Evolutionary conservation across 2,888 invertebrate species (phyloP).

Genomic region (Archaeoteleia sp.): DNA sequence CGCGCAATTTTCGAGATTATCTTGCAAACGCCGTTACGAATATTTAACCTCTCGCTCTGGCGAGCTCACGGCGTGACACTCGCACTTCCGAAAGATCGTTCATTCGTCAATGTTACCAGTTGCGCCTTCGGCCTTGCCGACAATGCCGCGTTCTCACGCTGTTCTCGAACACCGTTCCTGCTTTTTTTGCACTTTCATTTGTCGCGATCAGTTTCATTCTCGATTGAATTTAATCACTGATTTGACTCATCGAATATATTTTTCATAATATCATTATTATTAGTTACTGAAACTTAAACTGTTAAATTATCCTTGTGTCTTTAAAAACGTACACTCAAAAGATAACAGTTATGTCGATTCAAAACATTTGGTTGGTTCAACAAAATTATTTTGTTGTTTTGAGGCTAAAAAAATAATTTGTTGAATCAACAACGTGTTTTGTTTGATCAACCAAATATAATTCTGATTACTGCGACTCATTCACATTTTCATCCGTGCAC

Average conservation of each 20-base stretch:
- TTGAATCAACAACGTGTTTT: too few relatives aligned
- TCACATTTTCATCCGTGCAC: too few relatives aligned
- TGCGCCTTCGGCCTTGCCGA: constrained; percentile 21
- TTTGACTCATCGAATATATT: not conserved
- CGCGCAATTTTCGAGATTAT: constrained; percentile 41
- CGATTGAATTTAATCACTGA: constrained; percentile 9
- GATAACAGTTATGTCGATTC: too few relatives aligned
- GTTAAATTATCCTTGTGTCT: too few relatives aligned
- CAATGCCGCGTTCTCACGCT: constrained; percentile 30
- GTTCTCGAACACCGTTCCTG: not conserved
- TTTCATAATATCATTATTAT: not conserved
- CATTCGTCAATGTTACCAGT: constrained; percentile 9
- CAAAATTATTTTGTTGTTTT: too few relatives aligned
- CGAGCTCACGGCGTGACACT: not conserved
- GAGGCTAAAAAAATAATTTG: too few relatives aligned
- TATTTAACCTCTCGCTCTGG: constrained; percentile 47
- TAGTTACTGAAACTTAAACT: too few relatives aligned
- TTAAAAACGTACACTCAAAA: too few relatives aligned
- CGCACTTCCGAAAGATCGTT: constrained; percentile 41
- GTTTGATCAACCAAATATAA: too few relatives aligned
- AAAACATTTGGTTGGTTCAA: too few relatives aligned
- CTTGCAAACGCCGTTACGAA: constrained; percentile 35
- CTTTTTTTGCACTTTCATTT: constrained; percentile 31
- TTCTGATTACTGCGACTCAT: too few relatives aligned
- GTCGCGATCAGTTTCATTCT: constrained; percentile 24